Percentiles rank a stretch among this genome's conserved stretches.
Conservation (phyloP, 2,797 vertebrate genomes). For the Zalophus californianus region DNA sequence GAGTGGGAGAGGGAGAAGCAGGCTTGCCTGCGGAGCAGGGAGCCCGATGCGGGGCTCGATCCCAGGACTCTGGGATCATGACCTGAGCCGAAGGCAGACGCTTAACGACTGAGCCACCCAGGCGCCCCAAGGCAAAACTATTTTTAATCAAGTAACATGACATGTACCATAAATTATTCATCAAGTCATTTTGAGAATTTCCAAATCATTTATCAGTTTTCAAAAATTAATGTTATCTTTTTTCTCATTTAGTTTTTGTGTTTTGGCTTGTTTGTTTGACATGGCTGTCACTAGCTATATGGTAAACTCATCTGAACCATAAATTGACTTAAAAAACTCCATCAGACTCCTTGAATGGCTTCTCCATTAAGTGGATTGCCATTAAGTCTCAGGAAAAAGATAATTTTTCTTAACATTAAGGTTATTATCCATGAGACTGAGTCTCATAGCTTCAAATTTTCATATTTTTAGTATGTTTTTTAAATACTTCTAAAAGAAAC, state of each 20-base stretch:
- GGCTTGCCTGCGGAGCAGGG: too few species aligned
- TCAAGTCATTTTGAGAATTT: conserved; percentile 1
- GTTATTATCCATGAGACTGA: background rate
- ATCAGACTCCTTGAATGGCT: background rate
- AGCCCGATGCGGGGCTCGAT: too few species aligned
- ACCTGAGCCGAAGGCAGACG: too few species aligned
- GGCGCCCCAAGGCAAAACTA: background rate
- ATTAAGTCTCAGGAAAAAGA: background rate
- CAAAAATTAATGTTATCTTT: background rate
- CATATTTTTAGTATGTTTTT: background rate
- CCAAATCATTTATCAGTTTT: background rate
- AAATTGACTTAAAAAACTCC: background rate
- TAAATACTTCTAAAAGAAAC: background rate
- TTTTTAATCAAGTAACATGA: background rate
- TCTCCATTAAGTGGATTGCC: background rate
- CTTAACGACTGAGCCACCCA: too few species aligned
- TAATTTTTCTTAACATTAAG: background rate
- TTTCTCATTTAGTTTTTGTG: background rate
- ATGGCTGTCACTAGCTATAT: background rate
- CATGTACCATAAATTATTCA: background rate
- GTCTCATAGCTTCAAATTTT: background rate
- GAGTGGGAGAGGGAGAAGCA: too few species aligned
- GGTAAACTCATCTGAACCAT: background rate
- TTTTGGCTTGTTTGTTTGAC: background rate
- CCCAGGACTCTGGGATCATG: too few species aligned